Base-by-base conservation (phyloP, 2,797 vertebrate species). In the Acrocephalus scirpaceus region DNA sequence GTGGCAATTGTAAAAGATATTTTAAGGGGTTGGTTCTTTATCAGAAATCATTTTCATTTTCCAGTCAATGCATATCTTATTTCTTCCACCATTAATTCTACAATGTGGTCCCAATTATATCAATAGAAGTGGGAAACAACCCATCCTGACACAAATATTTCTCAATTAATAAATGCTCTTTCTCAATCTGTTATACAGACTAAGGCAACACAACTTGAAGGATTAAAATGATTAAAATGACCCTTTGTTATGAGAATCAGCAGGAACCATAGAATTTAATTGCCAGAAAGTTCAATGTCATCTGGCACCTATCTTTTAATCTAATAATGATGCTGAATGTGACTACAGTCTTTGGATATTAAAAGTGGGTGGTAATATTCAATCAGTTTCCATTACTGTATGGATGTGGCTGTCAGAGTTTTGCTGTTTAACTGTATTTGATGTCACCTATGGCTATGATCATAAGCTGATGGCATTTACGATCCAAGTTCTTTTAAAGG, bases 151-250 rank as follows among this genome's bases (percentile, higher is more conserved):
- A 86, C 87, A 96, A 97, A 97, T 93, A 72, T 96, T 97, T 96
- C 91, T 95, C 97, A 98, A 97, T 98, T 98, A 98, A 98, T 97
- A 97, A 97, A 97, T 92, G 83, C 84, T 98, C 96, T 98, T 98
- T 98, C 97, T 98, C 96, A 97, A 98, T 97, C 93, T 97, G 97
- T 98, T 98, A 97, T 76, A 98, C 94, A 97, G 97, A 98, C 98
- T 98, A 98, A 98, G 92, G 97, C 97, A 97, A 92, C 89, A 85
- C 93, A 97, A 97, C 96, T 92, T 95, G 64, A 75, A 93, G 73
- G 88, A 98, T n/a, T n/a, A n/a, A n/a, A n/a, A n/a, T 98, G 95
- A 98, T 98, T 98, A 98, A 98, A 98, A 98, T 97, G 97, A 97
- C 97, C 97, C 95, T 97, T 96, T 97, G 92, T 96, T 98, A 97